phyloP scores from a whole-genome alignment of 2,888 invertebrate species.

The Rosalia funebris region DNA sequence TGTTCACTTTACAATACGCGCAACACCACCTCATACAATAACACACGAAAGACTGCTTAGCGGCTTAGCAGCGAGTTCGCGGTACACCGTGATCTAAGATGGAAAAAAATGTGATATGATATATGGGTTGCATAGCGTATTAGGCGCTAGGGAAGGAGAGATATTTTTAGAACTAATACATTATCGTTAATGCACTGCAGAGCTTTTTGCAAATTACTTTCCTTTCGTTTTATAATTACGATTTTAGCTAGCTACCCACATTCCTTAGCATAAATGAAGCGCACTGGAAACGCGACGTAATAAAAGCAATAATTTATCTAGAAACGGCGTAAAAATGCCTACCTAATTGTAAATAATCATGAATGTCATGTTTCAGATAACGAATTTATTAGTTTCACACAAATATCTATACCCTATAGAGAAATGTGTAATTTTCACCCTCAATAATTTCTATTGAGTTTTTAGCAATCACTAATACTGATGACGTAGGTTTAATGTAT shows the following conservation, averaged over 20 bases:
- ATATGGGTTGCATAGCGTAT: constrained; percentile 40
- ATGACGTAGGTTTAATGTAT: too few relatives aligned
- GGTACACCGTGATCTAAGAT: constrained; percentile 33
- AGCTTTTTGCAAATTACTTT: constrained; percentile 40
- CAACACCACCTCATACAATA: constrained; percentile 30
- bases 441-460: too few relatives aligned
- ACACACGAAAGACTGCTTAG: constrained; percentile 30
- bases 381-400: too few relatives aligned
- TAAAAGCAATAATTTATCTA: too few relatives aligned
- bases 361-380: too few relatives aligned
- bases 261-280: background rate
- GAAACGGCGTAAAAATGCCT: too few relatives aligned
- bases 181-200: constrained; percentile 38
- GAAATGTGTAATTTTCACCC: too few relatives aligned
- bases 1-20: constrained; percentile 30
- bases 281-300: background rate
- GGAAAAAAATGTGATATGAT: constrained; percentile 34
- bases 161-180: constrained; percentile 33
- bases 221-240: constrained; percentile 23
- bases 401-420: too few relatives aligned
- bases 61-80: constrained; percentile 24
- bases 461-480: too few relatives aligned
- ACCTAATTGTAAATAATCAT: too few relatives aligned
- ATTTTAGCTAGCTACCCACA: constrained; percentile 2
- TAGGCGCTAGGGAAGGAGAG: constrained; percentile 34